Evolutionary conservation across 1,140 invertebrate species (phyloP).

Genomic region (Matsumurasca onukii): DNA sequence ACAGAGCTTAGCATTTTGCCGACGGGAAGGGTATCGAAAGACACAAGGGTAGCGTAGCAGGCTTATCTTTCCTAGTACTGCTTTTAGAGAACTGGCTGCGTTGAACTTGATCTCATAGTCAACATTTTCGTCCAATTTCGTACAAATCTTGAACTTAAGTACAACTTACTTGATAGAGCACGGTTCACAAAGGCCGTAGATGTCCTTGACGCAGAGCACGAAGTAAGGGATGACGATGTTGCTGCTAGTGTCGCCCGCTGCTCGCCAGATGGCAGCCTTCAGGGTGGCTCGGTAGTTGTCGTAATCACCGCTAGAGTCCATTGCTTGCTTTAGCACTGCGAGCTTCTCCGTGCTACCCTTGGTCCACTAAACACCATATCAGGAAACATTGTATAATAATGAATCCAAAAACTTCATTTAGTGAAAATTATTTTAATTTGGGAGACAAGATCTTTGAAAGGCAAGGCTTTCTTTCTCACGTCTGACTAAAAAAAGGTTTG

Average conservation of each 20-base stretch:
- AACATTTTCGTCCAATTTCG: no score
- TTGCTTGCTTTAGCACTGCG: constrained; percentile 2
- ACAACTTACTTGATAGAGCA: constrained; percentile 38
- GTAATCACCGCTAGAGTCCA: constrained; percentile 26
- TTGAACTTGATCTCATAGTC: no score
- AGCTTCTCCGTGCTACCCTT: constrained; percentile 17
- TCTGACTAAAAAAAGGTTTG: no score
- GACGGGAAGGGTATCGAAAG: no score
- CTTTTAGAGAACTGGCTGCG: no score
- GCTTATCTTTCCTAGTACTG: no score
- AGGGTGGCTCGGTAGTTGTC: constrained; percentile 33
- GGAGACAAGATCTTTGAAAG: no score
- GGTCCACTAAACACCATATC: constrained; percentile 32
- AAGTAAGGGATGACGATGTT: constrained; percentile 34
- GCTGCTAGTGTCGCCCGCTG: not conserved
- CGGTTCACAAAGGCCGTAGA: constrained; percentile 31
- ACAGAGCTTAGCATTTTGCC: no score
- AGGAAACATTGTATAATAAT: not conserved
- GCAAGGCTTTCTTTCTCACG: no score
- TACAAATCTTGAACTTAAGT: no score
- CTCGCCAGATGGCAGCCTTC: constrained; percentile 17
- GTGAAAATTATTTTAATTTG: no score
- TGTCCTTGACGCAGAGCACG: constrained; percentile 28
- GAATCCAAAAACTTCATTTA: not conserved
- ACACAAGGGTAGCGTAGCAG: no score